phyloP scores from a whole-genome alignment of 2,797 vertebrate species.

The Neosilurus mollespiculum region DNA sequence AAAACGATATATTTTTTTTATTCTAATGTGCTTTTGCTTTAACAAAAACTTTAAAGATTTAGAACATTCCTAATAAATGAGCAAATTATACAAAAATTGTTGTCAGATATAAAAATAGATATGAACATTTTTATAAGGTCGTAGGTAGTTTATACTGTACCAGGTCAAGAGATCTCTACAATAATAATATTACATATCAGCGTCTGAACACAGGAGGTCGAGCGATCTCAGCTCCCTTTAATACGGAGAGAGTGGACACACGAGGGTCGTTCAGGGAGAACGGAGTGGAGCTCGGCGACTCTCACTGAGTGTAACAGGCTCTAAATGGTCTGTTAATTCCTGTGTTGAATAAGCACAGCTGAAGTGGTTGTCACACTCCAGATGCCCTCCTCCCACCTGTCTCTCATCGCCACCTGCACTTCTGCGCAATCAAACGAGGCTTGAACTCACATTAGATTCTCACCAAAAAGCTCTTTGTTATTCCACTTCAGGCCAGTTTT shows the following conservation, averaged over 20 bases:
- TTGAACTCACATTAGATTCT: slow-evolving; percentile 72
- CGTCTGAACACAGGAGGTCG: not conserved
- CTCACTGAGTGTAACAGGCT: slow-evolving; percentile 37
- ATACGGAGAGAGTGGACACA: slow-evolving; percentile 22
- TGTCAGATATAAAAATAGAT: not conserved
- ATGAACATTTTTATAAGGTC: too few species aligned
- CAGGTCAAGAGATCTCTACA: not conserved
- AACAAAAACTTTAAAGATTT: not conserved
- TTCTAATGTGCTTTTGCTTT: not conserved
- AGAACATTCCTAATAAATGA: not conserved
- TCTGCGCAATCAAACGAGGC: slow-evolving; percentile 70
- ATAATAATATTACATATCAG: not conserved
- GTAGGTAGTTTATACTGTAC: not conserved
- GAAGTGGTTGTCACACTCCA: slow-evolving; percentile 58
- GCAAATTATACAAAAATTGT: not conserved
- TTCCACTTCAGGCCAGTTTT: slow-evolving; percentile 63
- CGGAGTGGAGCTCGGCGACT: slow-evolving; percentile 35
- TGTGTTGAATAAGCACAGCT: slow-evolving; percentile 58
- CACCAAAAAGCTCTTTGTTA: slow-evolving; percentile 71
- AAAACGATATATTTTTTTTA: not conserved
- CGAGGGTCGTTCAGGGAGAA: slow-evolving; percentile 22
- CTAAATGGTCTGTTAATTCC: slow-evolving; percentile 54
- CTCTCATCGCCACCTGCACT: slow-evolving; percentile 60
- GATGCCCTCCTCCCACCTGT: slow-evolving; percentile 53
- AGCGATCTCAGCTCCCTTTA: not conserved